Conservation (phyloP, 2,888 invertebrate genomes). For the Syrphus vitripennis region DNA sequence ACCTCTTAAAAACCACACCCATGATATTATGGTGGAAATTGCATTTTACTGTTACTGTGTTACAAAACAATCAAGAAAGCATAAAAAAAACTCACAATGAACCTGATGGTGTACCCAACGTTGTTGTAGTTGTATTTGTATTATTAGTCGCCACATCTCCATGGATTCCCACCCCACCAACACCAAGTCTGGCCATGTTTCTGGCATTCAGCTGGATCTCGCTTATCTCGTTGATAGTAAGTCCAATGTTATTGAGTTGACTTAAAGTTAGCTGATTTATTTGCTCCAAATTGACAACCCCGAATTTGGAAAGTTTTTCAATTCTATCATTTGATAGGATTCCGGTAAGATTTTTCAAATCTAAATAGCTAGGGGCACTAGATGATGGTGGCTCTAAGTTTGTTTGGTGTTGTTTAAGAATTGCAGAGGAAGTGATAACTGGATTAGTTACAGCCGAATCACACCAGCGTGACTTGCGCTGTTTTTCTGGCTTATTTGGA, state of each 20-base stretch:
- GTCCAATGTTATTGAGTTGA: conserved; percentile 84
- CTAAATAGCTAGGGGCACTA: conserved; percentile 81
- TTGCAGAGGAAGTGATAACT: conserved; percentile 1
- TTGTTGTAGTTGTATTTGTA: not conserved
- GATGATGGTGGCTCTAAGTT: conserved; percentile 72
- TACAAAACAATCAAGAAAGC: not conserved
- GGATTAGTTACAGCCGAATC: conserved; percentile 72
- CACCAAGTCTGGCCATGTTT: conserved; percentile 83
- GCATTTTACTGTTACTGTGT: not conserved
- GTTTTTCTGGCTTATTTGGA: conserved; percentile 74
- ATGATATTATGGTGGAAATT: not conserved
- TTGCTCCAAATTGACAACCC: conserved; percentile 85
- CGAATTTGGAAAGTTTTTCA: conserved; percentile 83
- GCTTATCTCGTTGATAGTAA: conserved; percentile 84
- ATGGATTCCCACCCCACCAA: conserved; percentile 70
- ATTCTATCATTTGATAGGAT: conserved; percentile 84
- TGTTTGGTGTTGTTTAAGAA: conserved; percentile 15
- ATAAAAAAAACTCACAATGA: conserved; percentile 36
- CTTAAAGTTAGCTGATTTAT: conserved; percentile 84
- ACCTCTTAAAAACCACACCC: not conserved
- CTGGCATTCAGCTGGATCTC: conserved; percentile 85
- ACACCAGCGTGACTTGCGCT: conserved; percentile 80
- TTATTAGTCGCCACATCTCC: not conserved
- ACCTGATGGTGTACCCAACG: not conserved
- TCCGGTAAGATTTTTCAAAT: conserved; percentile 83